Evolutionary conservation across 2,113 vertebrate species (phyloP), one percentile per base, ranked within the genome.

Genomic region (Stomatorhinus ivindoensis): DNA sequence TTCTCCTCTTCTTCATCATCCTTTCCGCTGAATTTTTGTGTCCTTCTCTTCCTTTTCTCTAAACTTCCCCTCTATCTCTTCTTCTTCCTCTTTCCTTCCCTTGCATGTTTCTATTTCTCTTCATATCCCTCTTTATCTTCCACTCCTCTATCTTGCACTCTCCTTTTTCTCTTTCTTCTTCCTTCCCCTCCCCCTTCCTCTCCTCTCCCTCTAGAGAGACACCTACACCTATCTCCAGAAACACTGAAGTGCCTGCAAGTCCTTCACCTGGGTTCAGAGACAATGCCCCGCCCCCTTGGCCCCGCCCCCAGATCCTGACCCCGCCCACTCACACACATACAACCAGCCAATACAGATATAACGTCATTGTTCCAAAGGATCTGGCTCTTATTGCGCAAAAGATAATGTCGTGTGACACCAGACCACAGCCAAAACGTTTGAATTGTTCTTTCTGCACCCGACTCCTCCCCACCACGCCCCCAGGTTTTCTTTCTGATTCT

Each of bases 171-270:
- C 58, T 10, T 27, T 65, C 24, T 24, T 7, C 24, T 61, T 58
- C 55, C 53, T 24, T 58, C 61, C 53, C 53, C 86, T 19, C 27
- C 50, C 27, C 15, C 46, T 84, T 58, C 55, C 55, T n/a, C 8
- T n/a, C 55, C 42, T 89, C 19, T 39, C 61, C n/a, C 47, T 39
- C 44, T 69, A 31, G 6, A 61, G 80, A 84, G 21, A 48, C 51
- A 50, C 24, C 39, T 50, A 24, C 17, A 8, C 55, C 80, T 55
- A 92, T 88, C 85, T 90, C 69, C 91, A 89, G 90, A 91, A 92
- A 91, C 91, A 90, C 90, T 92, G 82, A 92, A 92, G 93, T 94
- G 94, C 90, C 92, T 94, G 92, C 39, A 87, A 87, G 92, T 90
- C 90, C 87, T 90, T 92, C 69, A 76, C 58, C 84, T 39, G 58